Conservation (phyloP, 2,797 vertebrate genomes). For the Halcyon leucocephala region DNA sequence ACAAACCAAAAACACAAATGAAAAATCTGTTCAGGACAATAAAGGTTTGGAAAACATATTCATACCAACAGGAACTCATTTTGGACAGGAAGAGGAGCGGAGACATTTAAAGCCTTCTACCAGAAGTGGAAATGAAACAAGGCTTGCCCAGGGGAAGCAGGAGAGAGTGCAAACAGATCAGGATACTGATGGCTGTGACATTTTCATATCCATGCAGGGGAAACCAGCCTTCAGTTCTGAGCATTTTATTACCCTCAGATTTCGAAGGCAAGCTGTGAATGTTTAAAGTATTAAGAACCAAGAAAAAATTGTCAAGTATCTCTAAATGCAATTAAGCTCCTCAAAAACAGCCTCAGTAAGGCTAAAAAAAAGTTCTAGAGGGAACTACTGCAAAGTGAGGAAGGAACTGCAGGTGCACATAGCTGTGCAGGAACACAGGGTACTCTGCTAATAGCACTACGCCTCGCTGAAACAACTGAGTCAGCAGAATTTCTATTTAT, state of each 20-base stretch:
- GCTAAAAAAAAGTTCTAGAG: constrained; percentile 40
- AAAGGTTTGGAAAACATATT: not conserved
- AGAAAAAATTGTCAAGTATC: not conserved
- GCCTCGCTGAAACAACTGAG: constrained; percentile 60
- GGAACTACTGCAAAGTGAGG: constrained; percentile 61
- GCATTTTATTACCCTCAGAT: not conserved
- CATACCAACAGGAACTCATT: not conserved
- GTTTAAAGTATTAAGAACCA: not conserved
- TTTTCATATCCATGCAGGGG: not conserved
- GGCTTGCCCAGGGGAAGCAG: not conserved
- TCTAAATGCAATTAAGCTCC: constrained; percentile 25
- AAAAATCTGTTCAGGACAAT: not conserved
- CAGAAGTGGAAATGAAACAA: constrained; percentile 1
- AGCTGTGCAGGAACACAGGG: constrained; percentile 57
- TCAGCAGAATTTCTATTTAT: constrained; percentile 71
- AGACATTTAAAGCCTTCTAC: not conserved
- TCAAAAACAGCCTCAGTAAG: not conserved
- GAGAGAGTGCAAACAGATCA: not conserved
- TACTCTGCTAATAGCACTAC: constrained; percentile 59
- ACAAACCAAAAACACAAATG: not conserved
- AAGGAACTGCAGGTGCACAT: constrained; percentile 68
- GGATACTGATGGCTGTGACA: not conserved
- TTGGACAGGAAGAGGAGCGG: not conserved
- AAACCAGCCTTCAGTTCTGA: not conserved
- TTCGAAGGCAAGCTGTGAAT: not conserved